Conservation (phyloP, 2,888 invertebrate genomes). For the Melanchra persicariae region DNA sequence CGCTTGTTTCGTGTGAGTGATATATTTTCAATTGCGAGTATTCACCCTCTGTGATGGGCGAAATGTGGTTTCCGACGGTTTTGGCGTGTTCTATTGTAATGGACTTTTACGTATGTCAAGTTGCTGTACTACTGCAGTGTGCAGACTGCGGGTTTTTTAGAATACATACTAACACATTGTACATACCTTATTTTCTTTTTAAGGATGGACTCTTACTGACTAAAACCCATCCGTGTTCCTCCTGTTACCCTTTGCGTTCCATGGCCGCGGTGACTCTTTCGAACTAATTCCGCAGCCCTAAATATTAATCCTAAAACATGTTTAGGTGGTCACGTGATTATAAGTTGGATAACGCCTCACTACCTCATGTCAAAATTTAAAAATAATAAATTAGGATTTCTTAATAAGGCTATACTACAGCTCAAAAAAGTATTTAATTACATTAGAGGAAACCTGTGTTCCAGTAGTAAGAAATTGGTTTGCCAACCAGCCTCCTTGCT, state of each 20-base stretch:
- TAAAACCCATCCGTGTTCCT: too few species aligned
- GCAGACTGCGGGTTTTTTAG: constrained; percentile 10
- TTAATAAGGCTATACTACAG: too few species aligned
- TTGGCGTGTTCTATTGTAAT: constrained; percentile 39
- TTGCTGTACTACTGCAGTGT: constrained; percentile 4
- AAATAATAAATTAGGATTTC: background rate
- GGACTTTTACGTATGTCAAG: constrained; percentile 1
- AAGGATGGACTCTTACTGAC: too few species aligned
- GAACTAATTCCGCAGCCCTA: too few species aligned
- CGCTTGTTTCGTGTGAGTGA: constrained; percentile 43
- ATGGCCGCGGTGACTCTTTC: too few species aligned
- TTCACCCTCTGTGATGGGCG: constrained; percentile 32
- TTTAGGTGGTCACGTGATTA: too few species aligned
- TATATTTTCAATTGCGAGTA: constrained; percentile 46
- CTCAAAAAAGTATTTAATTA: background rate
- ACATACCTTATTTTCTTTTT: too few species aligned
- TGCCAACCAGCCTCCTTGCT: background rate
- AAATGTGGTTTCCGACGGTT: constrained; percentile 46
- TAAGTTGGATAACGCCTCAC: background rate
- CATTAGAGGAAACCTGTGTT: background rate
- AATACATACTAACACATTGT: background rate
- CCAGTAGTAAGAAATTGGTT: background rate
- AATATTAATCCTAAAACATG: too few species aligned
- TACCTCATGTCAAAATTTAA: background rate
- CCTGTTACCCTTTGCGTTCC: too few species aligned